Evolutionary conservation across 2,113 vertebrate species (phyloP), one percentile per base, ranked within the genome.

Genomic region (Ornithorhynchus anatinus): DNA sequence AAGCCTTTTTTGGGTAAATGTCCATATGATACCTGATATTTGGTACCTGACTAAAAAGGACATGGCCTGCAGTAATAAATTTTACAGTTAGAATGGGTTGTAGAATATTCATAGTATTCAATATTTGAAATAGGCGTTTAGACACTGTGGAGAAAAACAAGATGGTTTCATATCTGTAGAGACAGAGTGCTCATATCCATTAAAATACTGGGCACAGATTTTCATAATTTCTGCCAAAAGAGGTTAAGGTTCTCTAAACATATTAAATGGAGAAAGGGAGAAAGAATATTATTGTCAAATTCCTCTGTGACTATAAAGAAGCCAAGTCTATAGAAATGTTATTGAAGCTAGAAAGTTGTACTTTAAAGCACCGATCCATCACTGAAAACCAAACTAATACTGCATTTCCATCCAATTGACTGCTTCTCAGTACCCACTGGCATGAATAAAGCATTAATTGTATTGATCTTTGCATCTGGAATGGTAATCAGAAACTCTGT

Each of bases 361-460:
- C 68, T 81, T 6, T 57, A 42, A 72, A 63, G 48, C 61, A 58
- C 80, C 79, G 61, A 37, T 44, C 56, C 36, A 5, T 47, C 60
- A 31, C 44, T 52, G 45, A 59, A n/a, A 79, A 48, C 29, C 62
- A 73, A 65, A 60, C 16, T 1, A 25, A 67, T 20, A 19, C 52
- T 60, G 59, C 60, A 45, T 69, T 80, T 78, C 65, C 23, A 17
- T 40, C 17, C 70, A 60, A 42, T 29, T 68, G 63, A 71, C 52
- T 43, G 59, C 38, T 77, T 51, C 38, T 66, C 59, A 84, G 72
- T 64, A 79, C 38, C 39, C 44, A 10, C 31, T 68, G 68, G 58
- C 59, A 47, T 36, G 43, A 74, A 75, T 45, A 72, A 80, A 84
- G 48, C 60, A 68, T 80, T 64, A 3, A 1, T 73, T 60, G 74